phyloP scores from a whole-genome alignment of 2,888 invertebrate genomes.

The Temnothorax unifasciatus region DNA sequence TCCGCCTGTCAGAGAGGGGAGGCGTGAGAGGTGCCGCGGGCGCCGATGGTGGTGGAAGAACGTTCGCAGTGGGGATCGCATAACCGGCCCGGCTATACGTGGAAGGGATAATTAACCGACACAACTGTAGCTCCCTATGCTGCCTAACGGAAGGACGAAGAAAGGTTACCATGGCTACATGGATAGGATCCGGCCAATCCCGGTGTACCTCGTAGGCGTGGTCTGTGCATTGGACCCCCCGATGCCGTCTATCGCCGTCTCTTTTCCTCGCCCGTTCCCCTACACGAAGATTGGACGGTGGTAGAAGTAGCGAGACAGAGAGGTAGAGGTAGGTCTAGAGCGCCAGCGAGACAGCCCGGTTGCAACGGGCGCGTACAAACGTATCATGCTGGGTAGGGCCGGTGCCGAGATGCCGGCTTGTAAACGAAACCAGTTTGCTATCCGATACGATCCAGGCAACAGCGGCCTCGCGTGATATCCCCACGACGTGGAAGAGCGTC shows the following conservation, averaged over 20 bases:
- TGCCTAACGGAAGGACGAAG: slow-evolving; percentile 80
- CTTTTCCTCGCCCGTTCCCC: slow-evolving; percentile 47
- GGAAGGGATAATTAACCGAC: slow-evolving; percentile 84
- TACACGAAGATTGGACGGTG: slow-evolving; percentile 49
- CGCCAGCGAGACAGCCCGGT: slow-evolving; percentile 80
- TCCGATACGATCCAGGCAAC: slow-evolving; percentile 86
- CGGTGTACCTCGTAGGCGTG: slow-evolving; percentile 86
- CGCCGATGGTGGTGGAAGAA: slow-evolving; percentile 48
- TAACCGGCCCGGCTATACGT: slow-evolving; percentile 51
- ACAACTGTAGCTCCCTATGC: slow-evolving; percentile 73
- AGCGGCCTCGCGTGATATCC: slow-evolving; percentile 81
- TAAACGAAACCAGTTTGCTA: slow-evolving; percentile 86
- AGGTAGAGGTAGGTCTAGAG: slow-evolving; percentile 74
- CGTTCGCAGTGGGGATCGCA: slow-evolving; percentile 52
- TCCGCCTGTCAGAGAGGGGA: slow-evolving; percentile 60
- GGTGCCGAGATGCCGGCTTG: slow-evolving; percentile 86
- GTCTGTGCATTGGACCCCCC: slow-evolving; percentile 80
- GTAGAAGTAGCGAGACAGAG: slow-evolving; percentile 60
- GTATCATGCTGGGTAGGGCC: slow-evolving; percentile 86
- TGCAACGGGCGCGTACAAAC: slow-evolving; percentile 84
- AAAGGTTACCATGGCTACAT: slow-evolving; percentile 87
- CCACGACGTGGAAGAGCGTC: slow-evolving; percentile 73
- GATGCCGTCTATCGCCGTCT: slow-evolving; percentile 57
- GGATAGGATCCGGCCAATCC: slow-evolving; percentile 88
- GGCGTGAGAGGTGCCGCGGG: slow-evolving; percentile 68